Evolutionary conservation across 2,797 vertebrate genomes (phyloP).

Genomic region (Xyrichtys novacula): DNA sequence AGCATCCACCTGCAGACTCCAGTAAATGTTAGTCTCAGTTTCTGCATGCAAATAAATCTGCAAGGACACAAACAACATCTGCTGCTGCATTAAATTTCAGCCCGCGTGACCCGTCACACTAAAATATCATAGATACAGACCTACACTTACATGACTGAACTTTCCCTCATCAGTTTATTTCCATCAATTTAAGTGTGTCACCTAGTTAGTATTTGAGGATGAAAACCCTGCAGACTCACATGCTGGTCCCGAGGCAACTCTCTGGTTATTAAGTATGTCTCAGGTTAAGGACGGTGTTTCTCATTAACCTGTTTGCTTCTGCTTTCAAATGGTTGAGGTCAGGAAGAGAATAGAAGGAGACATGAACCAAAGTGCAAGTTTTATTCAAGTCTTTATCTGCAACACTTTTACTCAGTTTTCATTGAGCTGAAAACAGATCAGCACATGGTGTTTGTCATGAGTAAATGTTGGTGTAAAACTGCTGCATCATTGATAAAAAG

Average conservation of each 20-base stretch:
- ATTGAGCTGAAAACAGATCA: too few species aligned
- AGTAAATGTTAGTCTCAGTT: too few species aligned
- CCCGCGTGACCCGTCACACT: too few species aligned
- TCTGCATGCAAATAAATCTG: too few species aligned
- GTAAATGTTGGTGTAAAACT: too few species aligned
- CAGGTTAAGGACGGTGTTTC: neutral
- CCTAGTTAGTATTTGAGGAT: neutral
- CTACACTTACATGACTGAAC: neutral
- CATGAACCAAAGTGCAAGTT: too few species aligned
- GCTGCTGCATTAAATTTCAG: too few species aligned
- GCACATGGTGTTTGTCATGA: too few species aligned
- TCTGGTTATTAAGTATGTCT: neutral
- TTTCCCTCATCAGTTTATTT: neutral
- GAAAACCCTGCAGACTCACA: neutral
- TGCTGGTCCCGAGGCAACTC: neutral
- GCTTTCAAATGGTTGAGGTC: neutral
- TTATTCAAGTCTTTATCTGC: neutral
- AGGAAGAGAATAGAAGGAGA: neutral
- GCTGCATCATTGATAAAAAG: too few species aligned
- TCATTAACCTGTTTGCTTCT: neutral
- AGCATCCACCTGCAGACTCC: too few species aligned
- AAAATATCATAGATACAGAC: neutral
- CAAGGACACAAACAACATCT: too few species aligned
- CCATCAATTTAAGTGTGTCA: neutral
- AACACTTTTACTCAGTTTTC: too few species aligned